phyloP scores from a whole-genome alignment of 2,888 invertebrate genomes.

The Dynastes grantii region DNA sequence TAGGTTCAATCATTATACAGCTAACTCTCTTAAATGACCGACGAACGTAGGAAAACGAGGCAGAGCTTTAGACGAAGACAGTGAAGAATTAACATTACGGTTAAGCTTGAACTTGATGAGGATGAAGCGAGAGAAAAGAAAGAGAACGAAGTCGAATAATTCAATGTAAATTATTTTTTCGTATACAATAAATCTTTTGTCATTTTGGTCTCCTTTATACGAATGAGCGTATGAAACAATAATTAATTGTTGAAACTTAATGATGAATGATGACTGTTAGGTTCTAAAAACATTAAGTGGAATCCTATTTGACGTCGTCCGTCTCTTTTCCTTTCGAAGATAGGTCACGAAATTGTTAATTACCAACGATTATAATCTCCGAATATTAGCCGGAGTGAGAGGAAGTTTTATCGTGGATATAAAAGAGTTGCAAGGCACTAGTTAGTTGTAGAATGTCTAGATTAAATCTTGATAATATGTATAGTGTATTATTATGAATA shows the following conservation, averaged over 20 bases:
- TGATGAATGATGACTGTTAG: constrained; percentile 70
- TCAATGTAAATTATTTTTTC: constrained; percentile 69
- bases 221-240: constrained; percentile 65
- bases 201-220: constrained; percentile 65
- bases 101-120: background rate
- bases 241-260: constrained; percentile 70
- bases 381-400: constrained; percentile 60
- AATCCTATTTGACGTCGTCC: constrained; percentile 57
- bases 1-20: constrained; percentile 49
- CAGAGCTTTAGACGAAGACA: constrained; percentile 10
- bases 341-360: constrained; percentile 71
- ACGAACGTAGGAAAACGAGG: background rate
- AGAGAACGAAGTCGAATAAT: constrained; percentile 61
- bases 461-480: too few relatives aligned
- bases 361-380: constrained; percentile 67
- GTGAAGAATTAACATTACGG: background rate
- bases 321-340: constrained; percentile 46
- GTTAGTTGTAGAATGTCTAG: too few relatives aligned
- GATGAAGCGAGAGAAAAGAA: constrained; percentile 8
- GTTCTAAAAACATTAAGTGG: constrained; percentile 67
- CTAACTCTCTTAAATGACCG: constrained; percentile 41
- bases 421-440: too few relatives aligned
- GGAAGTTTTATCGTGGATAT: too few relatives aligned
- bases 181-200: constrained; percentile 70
- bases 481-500: too few relatives aligned